Percentiles rank a stretch among this genome's conserved stretches.
Conservation (phyloP, 2,113 vertebrate species). For the Furnarius figulus region DNA sequence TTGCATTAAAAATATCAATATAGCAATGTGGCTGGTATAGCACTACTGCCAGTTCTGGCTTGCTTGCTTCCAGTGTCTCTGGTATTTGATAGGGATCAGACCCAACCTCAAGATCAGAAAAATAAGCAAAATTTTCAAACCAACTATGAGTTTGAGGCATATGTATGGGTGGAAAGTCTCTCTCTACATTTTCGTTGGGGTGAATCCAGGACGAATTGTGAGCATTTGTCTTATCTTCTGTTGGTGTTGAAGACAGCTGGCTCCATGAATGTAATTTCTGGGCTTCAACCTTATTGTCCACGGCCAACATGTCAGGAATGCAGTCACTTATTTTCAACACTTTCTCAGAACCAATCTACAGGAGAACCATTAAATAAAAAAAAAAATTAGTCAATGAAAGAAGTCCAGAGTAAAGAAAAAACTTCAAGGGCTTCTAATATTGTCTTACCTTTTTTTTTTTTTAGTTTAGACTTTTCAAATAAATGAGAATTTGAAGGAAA, state of each 20-base stretch:
- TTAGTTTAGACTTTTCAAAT: background rate
- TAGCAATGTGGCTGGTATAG: slow-evolving; percentile 41
- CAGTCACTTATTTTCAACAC: slow-evolving; percentile 59
- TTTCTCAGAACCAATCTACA: slow-evolving; percentile 44
- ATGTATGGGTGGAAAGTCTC: background rate
- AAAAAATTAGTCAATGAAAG: background rate
- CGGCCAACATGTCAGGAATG: slow-evolving; percentile 51
- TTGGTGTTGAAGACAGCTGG: background rate
- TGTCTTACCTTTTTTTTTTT: background rate
- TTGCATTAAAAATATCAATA: background rate
- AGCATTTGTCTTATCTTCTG: background rate
- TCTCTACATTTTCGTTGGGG: background rate
- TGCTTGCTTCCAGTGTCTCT: background rate
- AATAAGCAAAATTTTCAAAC: slow-evolving; percentile 74
- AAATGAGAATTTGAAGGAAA: background rate
- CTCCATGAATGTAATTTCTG: background rate
- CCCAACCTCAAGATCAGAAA: background rate
- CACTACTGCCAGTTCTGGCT: background rate
- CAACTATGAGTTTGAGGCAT: background rate
- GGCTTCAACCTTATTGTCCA: slow-evolving; percentile 28
- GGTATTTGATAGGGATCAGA: background rate
- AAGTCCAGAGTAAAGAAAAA: background rate
- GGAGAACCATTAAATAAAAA: background rate
- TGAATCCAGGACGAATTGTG: background rate
- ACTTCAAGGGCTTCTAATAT: background rate